Base-by-base conservation (phyloP, 2,888 invertebrate genomes). In the Drosophila lutescens region DNA sequence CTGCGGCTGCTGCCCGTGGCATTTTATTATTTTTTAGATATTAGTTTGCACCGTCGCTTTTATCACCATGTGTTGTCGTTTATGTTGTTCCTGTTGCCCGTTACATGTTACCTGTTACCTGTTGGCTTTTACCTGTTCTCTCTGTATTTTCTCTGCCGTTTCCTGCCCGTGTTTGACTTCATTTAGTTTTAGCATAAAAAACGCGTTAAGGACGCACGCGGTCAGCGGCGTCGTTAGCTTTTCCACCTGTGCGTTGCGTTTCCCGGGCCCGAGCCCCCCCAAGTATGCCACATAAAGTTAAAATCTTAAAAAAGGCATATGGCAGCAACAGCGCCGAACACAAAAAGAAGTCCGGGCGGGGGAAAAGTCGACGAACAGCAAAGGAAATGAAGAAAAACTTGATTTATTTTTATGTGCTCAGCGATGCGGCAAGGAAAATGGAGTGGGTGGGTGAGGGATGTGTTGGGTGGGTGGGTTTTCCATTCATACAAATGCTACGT, bases 341-440 rank as follows among this genome's bases (percentile, higher is more conserved):
- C 57, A 44, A 66, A 50, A 57, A 65, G 44, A 68, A 50, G 13
- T 20, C 36, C 23, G 36, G 49, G 15, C 3, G 47, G 57, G 55
- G 55, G 43, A 46, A 65, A 71, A 71, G 65, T 51, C 67, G 67
- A 47, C 43, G 71, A 66, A 41, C 46, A 54, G 74, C 85, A 84
- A 76, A 86, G 85, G 87, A 83, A 83, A 83, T 86, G 79, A 84
- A 85, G 82, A 87, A 84, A 87, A 84, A 87, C 83, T 84, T 84
- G 88, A 84, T 84, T 84, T 84, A 84, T 84, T 87, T 84, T 87
- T 84, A 84, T 84, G 87, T 87, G 86, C 86, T 69, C 79, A 80
- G 70, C 86, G 71, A 76, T 51, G 53, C 54, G 63, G 43, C 41
- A 43, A 32, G 49, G 40, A 17, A 32, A 41, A 50, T 23, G 30